Evolutionary conservation across 2,888 invertebrate species (phyloP).

Genomic region (Agonopterix alstromeriana): DNA sequence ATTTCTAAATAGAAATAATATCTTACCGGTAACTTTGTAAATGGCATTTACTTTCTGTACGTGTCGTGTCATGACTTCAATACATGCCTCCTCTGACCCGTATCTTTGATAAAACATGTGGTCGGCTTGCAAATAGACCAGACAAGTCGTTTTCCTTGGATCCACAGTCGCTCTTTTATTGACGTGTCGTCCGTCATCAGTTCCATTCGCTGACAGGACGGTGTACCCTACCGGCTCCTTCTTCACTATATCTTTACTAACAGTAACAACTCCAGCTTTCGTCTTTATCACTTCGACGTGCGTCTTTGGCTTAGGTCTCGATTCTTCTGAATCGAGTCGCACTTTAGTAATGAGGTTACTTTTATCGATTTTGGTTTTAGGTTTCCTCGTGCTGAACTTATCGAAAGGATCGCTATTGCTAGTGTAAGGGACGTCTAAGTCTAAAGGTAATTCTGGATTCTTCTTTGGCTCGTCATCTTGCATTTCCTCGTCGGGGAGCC

Average conservation of each 20-base stretch:
- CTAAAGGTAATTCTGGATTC: slow-evolving; percentile 80
- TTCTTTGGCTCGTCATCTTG: slow-evolving; percentile 77
- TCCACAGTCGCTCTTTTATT: slow-evolving; percentile 84
- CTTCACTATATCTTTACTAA: slow-evolving; percentile 79
- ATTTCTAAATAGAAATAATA: not conserved
- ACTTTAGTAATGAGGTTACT: slow-evolving; percentile 73
- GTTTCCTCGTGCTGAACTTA: slow-evolving; percentile 64
- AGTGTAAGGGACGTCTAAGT: slow-evolving; percentile 80
- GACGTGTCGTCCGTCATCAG: slow-evolving; percentile 77
- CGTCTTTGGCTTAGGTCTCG: slow-evolving; percentile 80
- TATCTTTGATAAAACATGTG: slow-evolving; percentile 97
- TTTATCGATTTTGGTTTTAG: slow-evolving; percentile 71
- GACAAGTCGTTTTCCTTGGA: slow-evolving; percentile 94
- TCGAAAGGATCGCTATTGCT: slow-evolving; percentile 76
- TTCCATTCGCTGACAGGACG: slow-evolving; percentile 60
- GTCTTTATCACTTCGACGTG: slow-evolving; percentile 82
- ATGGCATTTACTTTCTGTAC: slow-evolving; percentile 95
- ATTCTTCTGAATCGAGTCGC: slow-evolving; percentile 68
- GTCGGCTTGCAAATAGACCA: slow-evolving; percentile 96
- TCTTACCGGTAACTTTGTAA: slow-evolving; percentile 87
- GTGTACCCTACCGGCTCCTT: slow-evolving; percentile 73
- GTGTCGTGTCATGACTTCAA: slow-evolving; percentile 96
- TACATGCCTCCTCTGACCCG: slow-evolving; percentile 95
- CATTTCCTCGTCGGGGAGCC: slow-evolving; percentile 82
- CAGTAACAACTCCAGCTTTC: slow-evolving; percentile 79